Evolutionary conservation across 23 tunicate species (phyloP).

Genomic region (Clavelina lepadiformis): DNA sequence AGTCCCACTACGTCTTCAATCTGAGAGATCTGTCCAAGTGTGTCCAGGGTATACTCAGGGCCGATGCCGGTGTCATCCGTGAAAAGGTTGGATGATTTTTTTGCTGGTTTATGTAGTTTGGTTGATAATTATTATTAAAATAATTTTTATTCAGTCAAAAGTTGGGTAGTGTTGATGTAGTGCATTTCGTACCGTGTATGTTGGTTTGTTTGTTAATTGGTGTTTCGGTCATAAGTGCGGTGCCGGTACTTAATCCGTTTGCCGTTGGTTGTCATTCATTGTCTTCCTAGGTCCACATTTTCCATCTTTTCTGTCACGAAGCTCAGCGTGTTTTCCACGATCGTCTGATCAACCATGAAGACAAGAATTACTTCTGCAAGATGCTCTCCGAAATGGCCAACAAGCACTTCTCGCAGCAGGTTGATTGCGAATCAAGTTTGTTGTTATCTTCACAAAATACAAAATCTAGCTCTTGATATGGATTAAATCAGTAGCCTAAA

Average conservation of each 20-base stretch:
- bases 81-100: conserved; percentile 55
- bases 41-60: conserved; percentile 95
- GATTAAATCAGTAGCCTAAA: no score
- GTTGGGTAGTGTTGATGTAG: no score
- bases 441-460: not conserved
- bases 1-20: conserved; percentile 99
- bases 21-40: conserved; percentile 92
- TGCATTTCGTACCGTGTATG: no score
- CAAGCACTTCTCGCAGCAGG: conserved; percentile 86
- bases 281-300: conserved; percentile 70
- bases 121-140: no score
- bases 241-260: no score
- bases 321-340: conserved; percentile 97
- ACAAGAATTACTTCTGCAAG: conserved; percentile 87
- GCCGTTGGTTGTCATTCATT: not conserved
- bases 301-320: conserved; percentile 98
- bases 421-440: conserved; percentile 1
- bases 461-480: no score
- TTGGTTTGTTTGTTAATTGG: no score
- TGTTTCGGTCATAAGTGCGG: no score
- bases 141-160: no score
- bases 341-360: conserved; percentile 94
- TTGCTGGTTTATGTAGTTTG: no score
- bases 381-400: conserved; percentile 88
- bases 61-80: conserved; percentile 92